phyloP scores from a whole-genome alignment of 2,797 vertebrate genomes.

The Coilia nasus region DNA sequence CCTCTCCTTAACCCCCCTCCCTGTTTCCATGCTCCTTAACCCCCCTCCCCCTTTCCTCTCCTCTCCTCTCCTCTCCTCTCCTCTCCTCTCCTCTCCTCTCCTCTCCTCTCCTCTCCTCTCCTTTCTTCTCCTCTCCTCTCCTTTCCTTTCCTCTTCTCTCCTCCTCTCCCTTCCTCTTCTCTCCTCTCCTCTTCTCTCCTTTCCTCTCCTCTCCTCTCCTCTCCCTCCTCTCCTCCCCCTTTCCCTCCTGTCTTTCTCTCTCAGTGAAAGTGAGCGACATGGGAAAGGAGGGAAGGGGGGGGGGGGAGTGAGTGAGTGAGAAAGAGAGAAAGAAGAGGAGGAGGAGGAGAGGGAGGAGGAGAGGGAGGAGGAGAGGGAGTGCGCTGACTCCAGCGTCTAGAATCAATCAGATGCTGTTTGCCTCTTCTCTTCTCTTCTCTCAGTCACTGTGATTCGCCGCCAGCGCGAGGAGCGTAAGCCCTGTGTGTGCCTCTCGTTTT shows the following conservation, averaged over 20 bases:
- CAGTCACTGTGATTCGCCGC: slow-evolving; percentile 54
- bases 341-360: background rate
- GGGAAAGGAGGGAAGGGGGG: background rate
- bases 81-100: too few species aligned
- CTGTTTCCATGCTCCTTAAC: background rate
- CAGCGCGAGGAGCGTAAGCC: slow-evolving; percentile 45
- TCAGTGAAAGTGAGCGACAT: slow-evolving; percentile 33
- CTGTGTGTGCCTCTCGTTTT: slow-evolving; percentile 49
- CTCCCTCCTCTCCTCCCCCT: background rate
- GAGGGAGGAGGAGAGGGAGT: slow-evolving; percentile 39
- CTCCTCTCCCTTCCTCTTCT: background rate
- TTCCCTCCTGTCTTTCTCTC: slow-evolving; percentile 27
- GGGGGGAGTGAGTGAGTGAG: background rate
- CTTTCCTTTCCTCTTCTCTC: background rate
- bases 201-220: background rate
- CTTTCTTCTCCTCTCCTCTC: background rate
- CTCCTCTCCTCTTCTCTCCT: background rate
- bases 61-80: too few species aligned
- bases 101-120: background rate
- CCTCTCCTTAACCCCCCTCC: background rate
- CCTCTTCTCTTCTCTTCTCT: slow-evolving; percentile 40
- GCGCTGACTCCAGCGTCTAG: slow-evolving; percentile 57
- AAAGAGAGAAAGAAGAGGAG: background rate
- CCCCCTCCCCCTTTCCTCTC: too few species aligned
- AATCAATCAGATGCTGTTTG: slow-evolving; percentile 57